Base-by-base conservation (phyloP, 2,888 invertebrate species). In the Scaptomyza reducta region DNA sequence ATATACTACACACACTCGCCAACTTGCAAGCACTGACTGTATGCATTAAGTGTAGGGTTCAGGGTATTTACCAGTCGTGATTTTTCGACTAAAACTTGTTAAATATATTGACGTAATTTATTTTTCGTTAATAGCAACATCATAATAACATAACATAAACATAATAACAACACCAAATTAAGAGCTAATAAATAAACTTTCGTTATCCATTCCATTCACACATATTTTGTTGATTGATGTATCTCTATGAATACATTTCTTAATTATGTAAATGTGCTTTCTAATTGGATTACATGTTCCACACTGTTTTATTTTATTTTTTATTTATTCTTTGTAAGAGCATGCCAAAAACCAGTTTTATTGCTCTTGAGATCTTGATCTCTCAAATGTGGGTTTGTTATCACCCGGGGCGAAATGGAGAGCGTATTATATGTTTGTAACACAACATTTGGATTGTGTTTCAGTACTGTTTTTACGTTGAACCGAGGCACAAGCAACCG, bases 201-300 rank as follows among this genome's bases (percentile, higher is more conserved):
- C 27, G 11, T 47, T 16, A 31, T 31, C n/a, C n/a, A 49, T 35
- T 49, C n/a, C 22, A 49, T 35, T 49, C 2, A n/a, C 22, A 35
- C 6, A 49, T 49, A 13, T 1, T 9, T 31, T 31, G 18, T 18
- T 14, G 18, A 31, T 31, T 31, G 31, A 16, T 16, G 10, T 13
- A 1, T 13, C 18, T 33, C 18, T n/a, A 10, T 22, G n/a, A 49
- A 33, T 33, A 22, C 1, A 33, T 22, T 49, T n/a, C 10, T 10
- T 49, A 18, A 18, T 18, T 33, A 31, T 49, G 49, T 14, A 22
- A 10, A 35, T 35, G 1, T 3, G 11, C 18, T 49, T 6, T 49
- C n/a, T 22, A 35, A 22, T 22, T 33, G 1, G 49, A 49, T 22
- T 49, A 0, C 18, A 6, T 13, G 0, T 13, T 31, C 18, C 16